phyloP scores from a whole-genome alignment of 2,113 vertebrate genomes.

The Heterotis niloticus region DNA sequence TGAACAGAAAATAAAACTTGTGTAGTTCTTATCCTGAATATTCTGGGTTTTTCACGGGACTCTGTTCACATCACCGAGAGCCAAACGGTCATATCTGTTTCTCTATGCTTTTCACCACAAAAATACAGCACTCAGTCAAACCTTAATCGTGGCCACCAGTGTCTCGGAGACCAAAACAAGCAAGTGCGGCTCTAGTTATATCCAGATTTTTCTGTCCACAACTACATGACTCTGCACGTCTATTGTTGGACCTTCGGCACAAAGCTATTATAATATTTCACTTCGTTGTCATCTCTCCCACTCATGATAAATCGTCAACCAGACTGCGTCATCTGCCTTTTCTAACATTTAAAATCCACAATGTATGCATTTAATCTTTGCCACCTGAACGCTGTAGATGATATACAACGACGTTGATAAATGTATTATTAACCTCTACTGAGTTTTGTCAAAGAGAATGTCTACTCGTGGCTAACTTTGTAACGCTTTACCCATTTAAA shows the following conservation, averaged over 20 bases:
- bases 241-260: slow-evolving; percentile 53
- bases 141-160: slow-evolving; percentile 31
- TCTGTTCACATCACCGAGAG: not conserved
- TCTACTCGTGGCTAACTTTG: too few relatives aligned
- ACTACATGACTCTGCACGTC: slow-evolving; percentile 56
- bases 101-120: not conserved
- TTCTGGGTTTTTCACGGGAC: not conserved
- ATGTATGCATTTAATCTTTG: too few relatives aligned
- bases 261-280: slow-evolving; percentile 49
- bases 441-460: too few relatives aligned
- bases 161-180: slow-evolving; percentile 38
- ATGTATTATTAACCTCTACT: too few relatives aligned
- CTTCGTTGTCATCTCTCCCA: slow-evolving; percentile 18
- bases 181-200: slow-evolving; percentile 42
- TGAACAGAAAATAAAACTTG: not conserved
- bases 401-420: too few relatives aligned
- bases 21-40: not conserved
- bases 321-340: not conserved
- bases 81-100: not conserved
- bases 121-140: not conserved
- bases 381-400: too few relatives aligned
- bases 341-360: not conserved
- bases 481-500: too few relatives aligned
- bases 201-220: slow-evolving; percentile 62
- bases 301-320: not conserved